Base-by-base conservation (phyloP, 2,888 invertebrate species). In the Neoscelio sp. region DNA sequence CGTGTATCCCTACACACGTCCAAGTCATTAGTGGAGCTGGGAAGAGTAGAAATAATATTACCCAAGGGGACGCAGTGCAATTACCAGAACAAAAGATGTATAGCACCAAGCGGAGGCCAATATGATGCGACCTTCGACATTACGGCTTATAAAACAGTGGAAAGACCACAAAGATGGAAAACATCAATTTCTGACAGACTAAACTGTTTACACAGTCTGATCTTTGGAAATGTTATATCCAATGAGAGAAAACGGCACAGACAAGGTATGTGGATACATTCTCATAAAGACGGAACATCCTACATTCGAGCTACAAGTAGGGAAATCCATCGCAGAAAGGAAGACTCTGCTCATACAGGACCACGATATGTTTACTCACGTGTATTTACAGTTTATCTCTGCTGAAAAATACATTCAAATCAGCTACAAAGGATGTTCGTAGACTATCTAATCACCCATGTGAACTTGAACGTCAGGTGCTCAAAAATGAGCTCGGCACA, bases 301-400 rank as follows among this genome's bases (percentile, higher is more conserved):
- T 1, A 79, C 78, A 56, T n/a, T 78, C 0, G 78, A 80, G 46
- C 7, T 54, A 1, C 3, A 7, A 4, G 2, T 8, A 0, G 33
- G 28, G 0, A 38, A 46, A 7, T 2, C 10, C 2, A 8, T 56
- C 0, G 8, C 38, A n/a, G 28, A 17, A 2, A 12, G 26, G 0
- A 56, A 44, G 10, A 0, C 6, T 6, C 0, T 56, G 0, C 8
- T 10, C 2, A 28, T 56, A 0, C 12, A 74, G 52, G 78, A 82
- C 26, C 12, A 81, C 0, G 82, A 86, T 38, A 40, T 85, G 0
- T 82, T 82, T 5, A 20, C 68, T 0, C 85, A 85, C 33, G 71
- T 84, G 0, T 85, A 84, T 20, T 68, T 78, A 0, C 85, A 87
- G 77, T 84, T 86, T 6, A 52, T 86, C 2, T 86, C 85, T 44